Percentiles rank a stretch among this genome's conserved stretches.
These are phyloP conservation scores for Pandion haliaetus DNA, from an alignment of 2,113 vertebrate species.

Conservation along the genomic window DNA sequence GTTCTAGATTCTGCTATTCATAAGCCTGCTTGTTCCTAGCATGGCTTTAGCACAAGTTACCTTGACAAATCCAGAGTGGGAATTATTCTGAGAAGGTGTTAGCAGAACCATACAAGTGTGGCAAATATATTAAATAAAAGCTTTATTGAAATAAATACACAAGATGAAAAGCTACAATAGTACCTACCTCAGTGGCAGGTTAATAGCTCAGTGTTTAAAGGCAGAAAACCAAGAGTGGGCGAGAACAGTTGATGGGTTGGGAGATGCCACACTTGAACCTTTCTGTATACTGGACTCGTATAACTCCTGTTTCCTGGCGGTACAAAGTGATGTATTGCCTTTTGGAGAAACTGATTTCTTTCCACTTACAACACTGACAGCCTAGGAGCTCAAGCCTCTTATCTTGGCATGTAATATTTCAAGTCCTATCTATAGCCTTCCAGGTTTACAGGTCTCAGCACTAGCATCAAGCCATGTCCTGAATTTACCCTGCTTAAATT, in stretches of 20 bases:
- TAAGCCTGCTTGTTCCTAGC: not conserved
- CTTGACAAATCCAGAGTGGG: not conserved
- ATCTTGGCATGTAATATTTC: not conserved
- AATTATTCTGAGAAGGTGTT: not conserved
- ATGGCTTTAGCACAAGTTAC: not conserved
- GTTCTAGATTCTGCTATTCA: not conserved
- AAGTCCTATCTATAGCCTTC: not conserved
- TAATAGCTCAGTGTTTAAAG: slow-evolving; percentile 11
- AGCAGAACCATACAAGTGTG: not conserved
- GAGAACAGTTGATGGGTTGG: not conserved
- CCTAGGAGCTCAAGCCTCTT: not conserved
- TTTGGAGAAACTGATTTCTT: not conserved
- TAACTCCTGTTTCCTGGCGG: not conserved
- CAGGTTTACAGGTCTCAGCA: not conserved
- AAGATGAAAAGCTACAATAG: not conserved
- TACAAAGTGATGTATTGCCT: not conserved
- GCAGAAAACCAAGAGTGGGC: not conserved
- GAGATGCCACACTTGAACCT: not conserved
- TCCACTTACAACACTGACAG: not conserved
- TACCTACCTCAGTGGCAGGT: not conserved
- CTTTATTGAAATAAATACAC: slow-evolving; percentile 2
- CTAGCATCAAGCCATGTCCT: not conserved
- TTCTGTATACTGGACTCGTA: not conserved
- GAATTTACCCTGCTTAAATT: not conserved
- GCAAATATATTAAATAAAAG: slow-evolving; percentile 26